phyloP scores from a whole-genome alignment of 2,888 invertebrate species.

The Crocallis elinguaria region DNA sequence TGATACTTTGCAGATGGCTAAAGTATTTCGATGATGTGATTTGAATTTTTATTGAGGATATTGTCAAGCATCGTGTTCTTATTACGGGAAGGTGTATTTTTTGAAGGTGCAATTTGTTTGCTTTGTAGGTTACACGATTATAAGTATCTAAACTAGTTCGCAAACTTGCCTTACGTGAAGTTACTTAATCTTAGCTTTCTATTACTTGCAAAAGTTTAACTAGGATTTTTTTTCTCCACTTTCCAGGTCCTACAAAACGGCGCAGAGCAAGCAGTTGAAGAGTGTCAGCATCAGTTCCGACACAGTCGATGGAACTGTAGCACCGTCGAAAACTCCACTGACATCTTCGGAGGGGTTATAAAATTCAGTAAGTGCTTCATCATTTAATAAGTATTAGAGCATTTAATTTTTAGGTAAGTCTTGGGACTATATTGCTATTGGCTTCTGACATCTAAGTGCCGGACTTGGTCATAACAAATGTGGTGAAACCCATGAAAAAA shows the following conservation, averaged over 20 bases:
- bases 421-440: no score
- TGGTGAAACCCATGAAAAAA: no score
- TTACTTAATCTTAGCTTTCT: no score
- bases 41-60: conserved; percentile 50
- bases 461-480: no score
- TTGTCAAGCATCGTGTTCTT: conserved; percentile 12
- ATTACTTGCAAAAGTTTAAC: no score
- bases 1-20: conserved; percentile 36
- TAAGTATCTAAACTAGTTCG: no score
- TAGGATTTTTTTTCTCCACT: no score
- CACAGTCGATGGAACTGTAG: conserved; percentile 96
- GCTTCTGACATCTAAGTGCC: no score
- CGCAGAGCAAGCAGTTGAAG: conserved; percentile 93
- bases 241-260: conserved; percentile 91
- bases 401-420: no score
- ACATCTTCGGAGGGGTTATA: conserved; percentile 93
- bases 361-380: conserved; percentile 90
- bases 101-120: background rate
- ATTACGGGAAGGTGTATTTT: conserved; percentile 15
- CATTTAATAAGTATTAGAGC: no score
- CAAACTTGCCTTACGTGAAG: no score
- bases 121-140: conserved; percentile 4
- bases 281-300: conserved; percentile 95
- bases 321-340: conserved; percentile 89
- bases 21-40: conserved; percentile 28